Evolutionary conservation across 2,113 vertebrate genomes (phyloP), one percentile per base, ranked within the genome.

Genomic region (Apteryx mantelli): DNA sequence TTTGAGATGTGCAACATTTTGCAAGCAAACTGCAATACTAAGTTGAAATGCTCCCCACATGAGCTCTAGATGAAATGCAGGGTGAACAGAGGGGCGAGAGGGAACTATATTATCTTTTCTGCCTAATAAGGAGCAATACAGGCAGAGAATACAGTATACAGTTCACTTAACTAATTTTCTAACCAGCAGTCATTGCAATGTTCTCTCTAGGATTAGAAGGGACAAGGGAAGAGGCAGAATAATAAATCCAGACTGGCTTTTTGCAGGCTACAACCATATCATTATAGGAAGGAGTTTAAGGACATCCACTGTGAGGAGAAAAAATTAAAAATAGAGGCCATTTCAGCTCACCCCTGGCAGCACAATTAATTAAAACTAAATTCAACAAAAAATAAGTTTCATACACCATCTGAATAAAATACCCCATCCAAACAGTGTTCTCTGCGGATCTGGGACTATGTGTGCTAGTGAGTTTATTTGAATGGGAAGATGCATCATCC

Each of bases 131-230:
- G 82, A 94, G 48, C 3, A 8, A 90, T 95, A 65, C 42, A 73
- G 56, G 71, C 85, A 83, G 25, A 91, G 69, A 96, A 97, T 94
- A 90, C 76, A 69, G 80, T 65, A 90, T 76, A 96, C 88, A 86
- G 89, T 86, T 96, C 94, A 76, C 94, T 96, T 97, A 95, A 93
- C 95, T 93, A 95, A 92, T 96, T 97, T 97, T 96, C 89, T 94
- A 96, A 96, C 85, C 89, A 95, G 90, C 88, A 96, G 85, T 95
- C 94, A 90, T 78, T 94, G 91, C 88, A 94, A 82, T 88, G 86
- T 34, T 96, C 88, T 96, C 88, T 88, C 79, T 92, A 95, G 89
- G 76, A 97, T 97, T 95, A 94, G 91, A 96, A 91, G 73, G 88
- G 93, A 94, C 91, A 95, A 88, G 91, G 69, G n/a, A 91, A 96